Evolutionary conservation across 30 jellyfish, hydroid and myxozoan genomes (phyloP).

Genomic region (Aurelia sp.): DNA sequence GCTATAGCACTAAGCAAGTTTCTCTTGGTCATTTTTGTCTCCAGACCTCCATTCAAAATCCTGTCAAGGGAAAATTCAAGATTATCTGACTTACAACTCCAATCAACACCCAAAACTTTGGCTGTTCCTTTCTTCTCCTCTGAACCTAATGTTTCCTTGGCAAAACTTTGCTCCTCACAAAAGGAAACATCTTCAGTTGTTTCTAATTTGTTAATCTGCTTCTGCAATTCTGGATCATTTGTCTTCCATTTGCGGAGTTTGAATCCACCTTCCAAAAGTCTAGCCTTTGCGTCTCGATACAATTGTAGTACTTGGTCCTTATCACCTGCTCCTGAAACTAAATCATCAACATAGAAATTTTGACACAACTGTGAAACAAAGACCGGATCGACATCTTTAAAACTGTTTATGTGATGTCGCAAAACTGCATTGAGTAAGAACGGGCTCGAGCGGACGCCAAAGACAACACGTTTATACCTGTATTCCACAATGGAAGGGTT

Average conservation of each 20-base stretch:
- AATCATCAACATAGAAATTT: too few species aligned
- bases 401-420: too few species aligned
- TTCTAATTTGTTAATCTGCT: not conserved
- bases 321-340: too few species aligned
- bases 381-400: too few species aligned
- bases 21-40: not conserved
- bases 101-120: not conserved
- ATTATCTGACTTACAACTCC: not conserved
- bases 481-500: not conserved
- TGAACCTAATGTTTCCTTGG: not conserved
- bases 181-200: not conserved
- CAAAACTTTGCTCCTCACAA: not conserved
- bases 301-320: too few species aligned
- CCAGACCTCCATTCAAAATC: not conserved
- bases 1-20: not conserved
- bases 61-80: not conserved
- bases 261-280: too few species aligned
- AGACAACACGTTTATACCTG: constrained; percentile 8
- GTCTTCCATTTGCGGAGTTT: too few species aligned
- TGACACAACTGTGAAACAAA: too few species aligned
- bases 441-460: not conserved
- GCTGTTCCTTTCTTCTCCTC: not conserved
- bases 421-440: too few species aligned
- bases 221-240: too few species aligned
- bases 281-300: too few species aligned